Evolutionary conservation across 2,797 vertebrate species (phyloP).

Genomic region (Lagodon rhomboides): DNA sequence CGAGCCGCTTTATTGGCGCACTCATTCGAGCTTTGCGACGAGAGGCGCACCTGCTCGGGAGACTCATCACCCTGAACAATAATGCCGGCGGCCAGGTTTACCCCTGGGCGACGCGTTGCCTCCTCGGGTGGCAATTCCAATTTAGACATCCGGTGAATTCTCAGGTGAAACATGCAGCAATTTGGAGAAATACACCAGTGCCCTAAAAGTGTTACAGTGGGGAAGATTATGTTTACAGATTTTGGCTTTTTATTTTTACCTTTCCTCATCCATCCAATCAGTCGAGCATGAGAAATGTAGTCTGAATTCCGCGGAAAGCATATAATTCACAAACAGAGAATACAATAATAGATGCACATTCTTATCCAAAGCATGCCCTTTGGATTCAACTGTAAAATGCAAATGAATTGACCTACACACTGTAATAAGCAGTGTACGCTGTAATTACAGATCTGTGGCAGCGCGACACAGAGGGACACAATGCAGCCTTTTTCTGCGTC

Average conservation of each 20-base stretch:
- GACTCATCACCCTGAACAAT: slow-evolving; percentile 42
- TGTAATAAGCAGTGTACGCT: slow-evolving; percentile 48
- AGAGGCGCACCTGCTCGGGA: slow-evolving; percentile 59
- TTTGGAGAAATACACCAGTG: not conserved
- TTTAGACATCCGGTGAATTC: slow-evolving; percentile 4
- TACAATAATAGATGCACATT: slow-evolving; percentile 23
- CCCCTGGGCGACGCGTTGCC: slow-evolving; percentile 3
- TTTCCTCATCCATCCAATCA: not conserved
- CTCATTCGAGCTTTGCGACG: slow-evolving; percentile 55
- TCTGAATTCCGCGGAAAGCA: too few relatives aligned
- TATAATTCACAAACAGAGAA: not conserved
- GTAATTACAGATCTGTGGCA: slow-evolving; percentile 75
- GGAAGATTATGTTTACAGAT: not conserved
- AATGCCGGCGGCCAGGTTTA: slow-evolving; percentile 46
- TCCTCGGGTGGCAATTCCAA: slow-evolving; percentile 27
- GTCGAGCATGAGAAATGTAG: not conserved
- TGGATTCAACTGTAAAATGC: slow-evolving; percentile 32
- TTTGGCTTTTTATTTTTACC: too few relatives aligned
- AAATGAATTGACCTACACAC: slow-evolving; percentile 47
- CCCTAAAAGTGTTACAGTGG: not conserved
- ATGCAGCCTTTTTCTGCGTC: slow-evolving; percentile 50
- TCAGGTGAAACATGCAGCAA: not conserved
- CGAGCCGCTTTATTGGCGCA: slow-evolving; percentile 40
- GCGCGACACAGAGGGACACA: slow-evolving; percentile 57
- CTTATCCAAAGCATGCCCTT: slow-evolving; percentile 19